phyloP scores from a whole-genome alignment of 2,113 vertebrate species.

The Petroica traversi region DNA sequence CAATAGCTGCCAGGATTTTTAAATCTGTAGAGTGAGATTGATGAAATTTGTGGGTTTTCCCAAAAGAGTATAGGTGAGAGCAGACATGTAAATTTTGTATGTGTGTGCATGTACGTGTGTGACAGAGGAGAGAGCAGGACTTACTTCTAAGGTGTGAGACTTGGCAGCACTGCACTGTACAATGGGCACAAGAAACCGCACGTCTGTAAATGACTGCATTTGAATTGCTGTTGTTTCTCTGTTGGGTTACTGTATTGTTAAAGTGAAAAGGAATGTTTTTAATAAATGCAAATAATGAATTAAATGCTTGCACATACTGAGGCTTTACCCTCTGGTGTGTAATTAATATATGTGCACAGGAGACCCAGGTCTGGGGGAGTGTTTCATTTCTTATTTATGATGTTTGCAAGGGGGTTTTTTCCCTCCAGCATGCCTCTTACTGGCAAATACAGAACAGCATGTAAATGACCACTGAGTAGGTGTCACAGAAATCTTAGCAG shows the following conservation, averaged over 20 bases:
- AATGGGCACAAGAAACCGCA: slow-evolving; percentile 57
- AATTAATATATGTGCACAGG: slow-evolving; percentile 51
- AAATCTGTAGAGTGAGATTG: slow-evolving; percentile 59
- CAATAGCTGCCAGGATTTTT: slow-evolving; percentile 69
- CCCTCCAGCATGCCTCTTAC: not conserved
- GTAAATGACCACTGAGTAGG: slow-evolving; percentile 55
- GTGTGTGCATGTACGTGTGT: not conserved
- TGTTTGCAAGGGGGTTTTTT: not conserved
- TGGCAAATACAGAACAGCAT: not conserved
- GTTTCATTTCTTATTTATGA: slow-evolving; percentile 72
- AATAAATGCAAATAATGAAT: slow-evolving; percentile 71
- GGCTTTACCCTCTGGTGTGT: slow-evolving; percentile 47
- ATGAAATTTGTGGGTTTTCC: slow-evolving; percentile 64
- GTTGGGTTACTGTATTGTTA: slow-evolving; percentile 62
- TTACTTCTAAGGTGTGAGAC: slow-evolving; percentile 60
- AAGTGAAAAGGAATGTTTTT: slow-evolving; percentile 70
- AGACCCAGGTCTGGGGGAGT: slow-evolving; percentile 55
- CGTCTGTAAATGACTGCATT: slow-evolving; percentile 57
- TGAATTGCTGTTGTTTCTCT: slow-evolving; percentile 54
- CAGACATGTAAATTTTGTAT: slow-evolving; percentile 57
- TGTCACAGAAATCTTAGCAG: slow-evolving; percentile 59
- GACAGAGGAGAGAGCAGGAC: slow-evolving; percentile 16
- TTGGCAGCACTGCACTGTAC: slow-evolving; percentile 53
- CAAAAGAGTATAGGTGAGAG: slow-evolving; percentile 60
- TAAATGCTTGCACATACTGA: slow-evolving; percentile 45